A percentile compares a stretch with the other conserved stretches of the same genome.
phyloP scores from a whole-genome alignment of 1,140 invertebrate species.

The Dryas iulia region DNA sequence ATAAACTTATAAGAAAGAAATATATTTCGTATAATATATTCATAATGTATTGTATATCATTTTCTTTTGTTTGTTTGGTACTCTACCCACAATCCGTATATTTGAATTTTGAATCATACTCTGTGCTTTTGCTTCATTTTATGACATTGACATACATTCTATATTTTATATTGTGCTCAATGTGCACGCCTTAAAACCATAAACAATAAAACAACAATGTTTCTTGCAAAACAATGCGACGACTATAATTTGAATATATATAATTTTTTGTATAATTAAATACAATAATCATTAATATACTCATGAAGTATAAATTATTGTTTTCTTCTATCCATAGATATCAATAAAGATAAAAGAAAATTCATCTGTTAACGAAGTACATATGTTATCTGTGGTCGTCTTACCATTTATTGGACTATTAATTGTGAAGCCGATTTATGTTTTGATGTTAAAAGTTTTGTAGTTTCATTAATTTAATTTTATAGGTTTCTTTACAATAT shows the following conservation, averaged over 20 bases:
- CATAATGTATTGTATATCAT: no score
- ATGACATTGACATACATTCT: background rate
- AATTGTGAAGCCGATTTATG: conserved; percentile 46
- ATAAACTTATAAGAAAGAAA: no score
- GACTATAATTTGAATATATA: no score
- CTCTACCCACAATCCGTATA: no score
- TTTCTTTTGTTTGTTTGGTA: no score
- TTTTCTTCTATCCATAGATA: background rate
- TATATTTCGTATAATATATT: no score
- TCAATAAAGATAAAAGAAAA: no score
- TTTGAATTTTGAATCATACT: no score
- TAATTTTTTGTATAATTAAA: no score
- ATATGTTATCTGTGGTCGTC: conserved; percentile 21
- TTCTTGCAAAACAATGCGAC: no score
- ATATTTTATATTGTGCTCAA: background rate
- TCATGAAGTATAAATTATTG: no score
- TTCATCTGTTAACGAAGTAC: background rate
- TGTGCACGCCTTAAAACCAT: background rate
- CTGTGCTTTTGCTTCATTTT: background rate
- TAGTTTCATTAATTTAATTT: conserved; percentile 51
- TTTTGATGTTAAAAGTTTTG: conserved; percentile 49
- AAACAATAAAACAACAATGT: background rate
- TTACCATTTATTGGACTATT: conserved; percentile 34
- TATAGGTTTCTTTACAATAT: conserved; percentile 44
- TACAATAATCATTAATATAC: no score